Evolutionary conservation across 2,888 invertebrate species (phyloP), one percentile per base, ranked within the genome.

Genomic region (Sphaerophoria rueppellii): DNA sequence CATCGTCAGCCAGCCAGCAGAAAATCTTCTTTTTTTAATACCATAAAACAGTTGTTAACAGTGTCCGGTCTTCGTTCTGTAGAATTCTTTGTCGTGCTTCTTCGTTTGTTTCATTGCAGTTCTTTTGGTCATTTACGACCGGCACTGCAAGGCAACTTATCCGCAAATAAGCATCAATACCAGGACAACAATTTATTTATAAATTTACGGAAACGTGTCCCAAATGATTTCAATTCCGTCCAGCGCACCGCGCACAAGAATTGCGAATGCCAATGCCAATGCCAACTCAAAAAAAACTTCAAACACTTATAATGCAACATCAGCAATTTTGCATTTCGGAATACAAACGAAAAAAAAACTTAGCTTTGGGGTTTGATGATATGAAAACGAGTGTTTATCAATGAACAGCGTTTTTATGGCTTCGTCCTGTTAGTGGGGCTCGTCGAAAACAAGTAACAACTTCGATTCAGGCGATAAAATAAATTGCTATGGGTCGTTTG

Each of bases 151-250:
- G 80, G 75, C 81, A 81, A 69, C 81, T 85, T 80, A 85, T 85
- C 80, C 81, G 58, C 73, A 86, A 86, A 86, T 86, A 77, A 86
- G 85, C 81, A 70, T 86, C 61, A 86, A 82, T 86, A 81, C 76
- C 81, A 86, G 81, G 85, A 81, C 85, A 86, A 86, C 85, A 81
- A 82, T 86, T 86, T 86, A 86, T 86, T 81, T 86, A 86, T 77
- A 77, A 86, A 86, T 80, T 81, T 77, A 77, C 76, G 85, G 73
- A 86, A 81, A 81, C 80, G 75, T 75, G 75, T 80, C 79, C 75
- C 72, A 81, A 73, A 81, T 76, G 76, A 82, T 63, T 76, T 72
- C 43, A 43, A 24, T 24, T 24, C 24, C 24, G 2, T 24, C 24
- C 24, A 24, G 24, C 24, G 50, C 65, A 50, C 69, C 65, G 52